These are phyloP conservation scores for Nephrotoma appendiculata DNA, from an alignment of 2,888 invertebrate species.

Conservation along the genomic window DNA sequence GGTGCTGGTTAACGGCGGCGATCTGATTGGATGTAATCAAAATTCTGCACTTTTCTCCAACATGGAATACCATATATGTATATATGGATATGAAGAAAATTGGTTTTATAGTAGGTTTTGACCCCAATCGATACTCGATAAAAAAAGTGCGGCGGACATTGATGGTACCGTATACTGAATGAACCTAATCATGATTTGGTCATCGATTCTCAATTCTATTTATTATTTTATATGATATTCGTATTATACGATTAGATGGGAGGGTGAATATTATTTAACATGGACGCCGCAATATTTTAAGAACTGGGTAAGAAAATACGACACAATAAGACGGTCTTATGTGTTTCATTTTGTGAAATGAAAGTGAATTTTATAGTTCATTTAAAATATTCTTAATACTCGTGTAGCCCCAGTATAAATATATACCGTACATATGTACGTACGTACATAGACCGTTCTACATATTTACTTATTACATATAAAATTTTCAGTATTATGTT, in stretches of 20 bases:
- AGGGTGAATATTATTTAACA: not conserved
- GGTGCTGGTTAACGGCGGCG: not conserved
- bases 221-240: not conserved
- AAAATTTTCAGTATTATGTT: not conserved
- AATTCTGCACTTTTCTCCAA: not conserved
- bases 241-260: not conserved
- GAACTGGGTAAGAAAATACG: not conserved
- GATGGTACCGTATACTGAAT: not conserved
- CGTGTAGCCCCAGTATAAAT: not conserved
- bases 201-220: not conserved
- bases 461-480: not conserved
- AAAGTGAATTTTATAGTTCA: not conserved
- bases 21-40: not conserved
- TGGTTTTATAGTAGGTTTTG: not conserved
- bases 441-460: not conserved
- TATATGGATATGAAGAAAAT: not conserved
- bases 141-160: not conserved
- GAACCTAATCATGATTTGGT: not conserved
- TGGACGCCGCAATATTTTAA: not conserved
- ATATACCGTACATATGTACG: not conserved
- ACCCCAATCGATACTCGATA: not conserved
- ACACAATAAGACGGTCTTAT: not conserved
- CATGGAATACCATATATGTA: not conserved
- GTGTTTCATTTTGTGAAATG: not conserved
- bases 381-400: not conserved